Percentiles rank a stretch among this genome's conserved stretches.
phyloP scores from a whole-genome alignment of 2,797 vertebrate species.

The Chrosomus eos region DNA sequence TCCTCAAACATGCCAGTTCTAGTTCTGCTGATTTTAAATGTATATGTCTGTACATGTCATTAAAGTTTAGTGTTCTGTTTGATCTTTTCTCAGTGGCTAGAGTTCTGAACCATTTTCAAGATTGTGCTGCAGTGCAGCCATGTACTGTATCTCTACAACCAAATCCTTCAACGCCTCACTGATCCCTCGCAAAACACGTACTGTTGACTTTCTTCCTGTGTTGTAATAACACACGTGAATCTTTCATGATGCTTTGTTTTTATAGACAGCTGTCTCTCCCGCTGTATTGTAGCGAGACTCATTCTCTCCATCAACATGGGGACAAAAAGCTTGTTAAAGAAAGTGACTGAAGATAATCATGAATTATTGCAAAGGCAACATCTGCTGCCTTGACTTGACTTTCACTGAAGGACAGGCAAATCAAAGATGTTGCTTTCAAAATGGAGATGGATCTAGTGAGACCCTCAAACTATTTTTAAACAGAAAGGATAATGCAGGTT shows the following conservation, averaged over 20 bases:
- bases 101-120: not conserved
- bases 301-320: constrained; percentile 61
- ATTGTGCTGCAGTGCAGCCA: not conserved
- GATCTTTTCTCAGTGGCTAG: not conserved
- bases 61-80: not conserved
- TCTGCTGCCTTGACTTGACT: constrained; percentile 64
- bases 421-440: constrained; percentile 46
- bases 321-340: constrained; percentile 67
- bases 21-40: not conserved
- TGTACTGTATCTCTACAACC: not conserved
- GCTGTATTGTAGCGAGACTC: constrained; percentile 47
- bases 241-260: constrained; percentile 66
- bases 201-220: constrained; percentile 59
- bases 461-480: constrained; percentile 47
- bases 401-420: constrained; percentile 64
- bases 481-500: constrained; percentile 28
- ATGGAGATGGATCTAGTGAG: constrained; percentile 43
- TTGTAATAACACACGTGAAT: constrained; percentile 64
- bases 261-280: constrained; percentile 67
- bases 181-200: constrained; percentile 33
- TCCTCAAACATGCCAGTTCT: not conserved
- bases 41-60: not conserved
- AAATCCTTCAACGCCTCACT: constrained; percentile 1
- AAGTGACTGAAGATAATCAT: constrained; percentile 72
- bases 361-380: constrained; percentile 70